Conservation (phyloP, 2,797 vertebrate species). For the Malurus leucopterus region DNA sequence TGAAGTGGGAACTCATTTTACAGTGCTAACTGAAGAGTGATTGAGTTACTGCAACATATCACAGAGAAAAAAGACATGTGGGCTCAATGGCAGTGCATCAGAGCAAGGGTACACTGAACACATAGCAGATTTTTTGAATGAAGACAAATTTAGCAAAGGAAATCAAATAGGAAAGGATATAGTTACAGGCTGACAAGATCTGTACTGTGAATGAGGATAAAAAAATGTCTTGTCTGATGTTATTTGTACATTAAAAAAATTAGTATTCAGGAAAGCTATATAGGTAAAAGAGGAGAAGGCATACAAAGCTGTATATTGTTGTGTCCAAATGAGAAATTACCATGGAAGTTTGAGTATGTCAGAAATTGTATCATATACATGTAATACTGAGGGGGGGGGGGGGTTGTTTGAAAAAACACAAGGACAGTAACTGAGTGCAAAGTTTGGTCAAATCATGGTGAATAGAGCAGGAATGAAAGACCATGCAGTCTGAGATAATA, state of each 20-base stretch:
- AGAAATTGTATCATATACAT: not conserved
- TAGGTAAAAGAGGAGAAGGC: not conserved
- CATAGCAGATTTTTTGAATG: not conserved
- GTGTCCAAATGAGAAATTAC: not conserved
- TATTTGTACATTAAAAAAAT: not conserved
- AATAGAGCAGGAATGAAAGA: not conserved
- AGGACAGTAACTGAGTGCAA: not conserved
- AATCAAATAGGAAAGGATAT: not conserved
- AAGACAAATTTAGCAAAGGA: not conserved
- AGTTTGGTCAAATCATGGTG: not conserved
- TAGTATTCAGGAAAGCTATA: not conserved
- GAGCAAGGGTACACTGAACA: not conserved
- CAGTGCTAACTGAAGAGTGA: not conserved
- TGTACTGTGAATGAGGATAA: not conserved
- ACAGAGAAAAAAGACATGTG: not conserved
- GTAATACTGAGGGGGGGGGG: too few relatives aligned
- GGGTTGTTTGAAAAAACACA: not conserved
- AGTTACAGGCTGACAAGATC: not conserved
- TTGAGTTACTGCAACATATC: not conserved
- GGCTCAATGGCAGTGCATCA: not conserved
- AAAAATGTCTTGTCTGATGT: not conserved
- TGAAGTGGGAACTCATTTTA: slow-evolving; percentile 6
- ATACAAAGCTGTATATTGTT: not conserved
- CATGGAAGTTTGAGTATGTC: not conserved
- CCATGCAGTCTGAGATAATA: not conserved